Evolutionary conservation across 2,888 invertebrate species (phyloP), one percentile per base, ranked within the genome.

Genomic region (Lagria hirta): DNA sequence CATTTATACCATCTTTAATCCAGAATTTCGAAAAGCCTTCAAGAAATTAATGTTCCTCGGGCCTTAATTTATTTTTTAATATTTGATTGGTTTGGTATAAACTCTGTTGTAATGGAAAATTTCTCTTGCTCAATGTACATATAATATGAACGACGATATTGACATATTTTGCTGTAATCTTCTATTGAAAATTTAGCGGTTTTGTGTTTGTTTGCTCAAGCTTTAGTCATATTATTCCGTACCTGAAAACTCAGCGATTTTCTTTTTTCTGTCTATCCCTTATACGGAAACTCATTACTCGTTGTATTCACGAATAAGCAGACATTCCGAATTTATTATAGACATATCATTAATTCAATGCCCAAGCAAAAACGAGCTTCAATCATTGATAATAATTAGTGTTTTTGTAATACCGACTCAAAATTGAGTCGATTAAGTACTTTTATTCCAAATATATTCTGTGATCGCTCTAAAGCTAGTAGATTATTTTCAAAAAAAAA

Each of bases 21-120:
- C 93, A 1, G 98, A 99, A 72, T 99, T 98, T 76, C 81, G 98
- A 54, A 95, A 96, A 77, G 98, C 98, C 36, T 99, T 99, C 75
- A 89, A 94, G 67, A 94, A 92, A 73, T 82, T 97, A 55, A 84
- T 97, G 75, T 79, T 80, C 48, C 76, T 86, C 60, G 83, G 80
- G 47, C 65, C 64, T 50, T 64, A 60, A 57, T 38, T 43, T 24
- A 30, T 30, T 30, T 43, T 20, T 30, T 36, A 37, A 18, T 36
- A 45, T 29, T 14, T 36, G 41, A 14, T 23, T 33, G 14, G 24
- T 43, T 52, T 20, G 22, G 49, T 34, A 37, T 27, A 18, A 28
- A 27, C 43, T 43, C 37, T 37, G 27, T 37, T 21, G 28, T 21
- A 33, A 14, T 6, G 21, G 24, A 16, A 23, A 18, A 6, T 38